Base-by-base conservation (phyloP, 1,140 invertebrate genomes). In the Goniozus legneri region DNA sequence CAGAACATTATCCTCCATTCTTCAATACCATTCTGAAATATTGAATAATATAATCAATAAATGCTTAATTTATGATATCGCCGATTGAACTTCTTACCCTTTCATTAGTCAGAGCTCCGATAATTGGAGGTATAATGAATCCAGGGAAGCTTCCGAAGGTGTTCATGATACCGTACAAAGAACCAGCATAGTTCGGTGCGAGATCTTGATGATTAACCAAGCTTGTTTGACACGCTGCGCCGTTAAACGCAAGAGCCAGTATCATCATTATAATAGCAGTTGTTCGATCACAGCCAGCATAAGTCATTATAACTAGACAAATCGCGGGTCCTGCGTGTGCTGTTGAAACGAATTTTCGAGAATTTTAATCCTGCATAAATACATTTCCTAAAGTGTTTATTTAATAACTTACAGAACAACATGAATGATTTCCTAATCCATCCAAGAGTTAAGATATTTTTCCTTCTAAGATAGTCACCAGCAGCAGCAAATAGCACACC, bases 121-220 rank as follows among this genome's bases (percentile, higher is more conserved):
- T 83, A 42, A 88, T 80, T 42, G 84, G 71, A 0, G 87, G 86
- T 19, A 85, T 84, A 32, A 88, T 83, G 54, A 88, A 85, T 32
- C 86, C 86, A 8, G 86, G 82, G 1, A 84, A 85, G 31, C 84
- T 84, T 6, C 85, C 86, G 30, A 88, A 73, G 12, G 82, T 85
- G 51, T 88, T 88, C 44, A 86, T 84, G 30, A 88, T 83, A 14
- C 87, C 86, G 47, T 87, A 88, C 7, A 88, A 63, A 1, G 84
- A 84, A 27, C 86, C 87, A 14, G 90, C 90, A 75, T 81, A 89
- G 68, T 89, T 92, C 2, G 86, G 86, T 0, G 89, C 86, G 24
- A 92, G 73, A 71, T 92, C 89, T 71, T 94, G 84, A 50, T 90
- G 87, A 65, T 93, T 93, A 58, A 88, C 84, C 60, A 89, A 79